Percentiles rank a stretch among this genome's conserved stretches.
These are phyloP conservation scores for Pseudomyrmex dendroicus DNA, from an alignment of 1,140 invertebrate species.

Conservation along the genomic window DNA sequence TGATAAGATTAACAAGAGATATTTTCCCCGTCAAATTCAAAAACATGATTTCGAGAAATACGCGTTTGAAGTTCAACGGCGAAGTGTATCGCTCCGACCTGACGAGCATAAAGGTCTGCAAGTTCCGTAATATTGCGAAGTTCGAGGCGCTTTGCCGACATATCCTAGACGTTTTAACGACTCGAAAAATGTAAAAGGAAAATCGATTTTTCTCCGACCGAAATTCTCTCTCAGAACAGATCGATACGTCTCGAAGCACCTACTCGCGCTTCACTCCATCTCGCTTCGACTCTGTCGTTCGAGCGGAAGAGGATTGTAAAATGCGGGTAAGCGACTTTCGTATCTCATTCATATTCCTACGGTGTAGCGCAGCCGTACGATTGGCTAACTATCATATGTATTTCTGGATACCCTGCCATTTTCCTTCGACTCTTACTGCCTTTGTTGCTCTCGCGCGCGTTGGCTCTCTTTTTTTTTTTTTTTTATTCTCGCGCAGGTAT, in stretches of 20 bases:
- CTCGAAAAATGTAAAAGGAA: too few species aligned
- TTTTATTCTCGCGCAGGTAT: constrained; percentile 36
- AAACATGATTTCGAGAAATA: too few species aligned
- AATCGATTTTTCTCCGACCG: constrained; percentile 12
- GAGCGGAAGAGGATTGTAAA: constrained; percentile 77
- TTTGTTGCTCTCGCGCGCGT: constrained; percentile 36
- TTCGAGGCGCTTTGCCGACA: too few species aligned
- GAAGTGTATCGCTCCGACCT: too few species aligned
- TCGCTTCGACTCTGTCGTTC: constrained; percentile 30
- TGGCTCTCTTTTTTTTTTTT: constrained; percentile 30
- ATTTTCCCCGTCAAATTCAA: too few species aligned
- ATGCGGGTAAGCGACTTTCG: constrained; percentile 76
- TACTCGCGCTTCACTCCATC: constrained; percentile 11
- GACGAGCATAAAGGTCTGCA: too few species aligned
- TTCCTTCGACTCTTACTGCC: constrained; percentile 56
- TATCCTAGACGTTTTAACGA: too few species aligned
- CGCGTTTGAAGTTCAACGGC: too few species aligned
- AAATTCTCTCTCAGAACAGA: too few species aligned
- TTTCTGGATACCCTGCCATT: constrained; percentile 67
- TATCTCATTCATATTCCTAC: constrained; percentile 84
- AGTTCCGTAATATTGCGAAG: too few species aligned
- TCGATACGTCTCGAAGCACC: neutral
- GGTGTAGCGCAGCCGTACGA: constrained; percentile 79
- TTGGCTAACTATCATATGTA: constrained; percentile 83
- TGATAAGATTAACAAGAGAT: too few species aligned